Evolutionary conservation across 1,140 invertebrate species (phyloP), one percentile per base, ranked within the genome.

Genomic region (Acyrthosiphon pisum): DNA sequence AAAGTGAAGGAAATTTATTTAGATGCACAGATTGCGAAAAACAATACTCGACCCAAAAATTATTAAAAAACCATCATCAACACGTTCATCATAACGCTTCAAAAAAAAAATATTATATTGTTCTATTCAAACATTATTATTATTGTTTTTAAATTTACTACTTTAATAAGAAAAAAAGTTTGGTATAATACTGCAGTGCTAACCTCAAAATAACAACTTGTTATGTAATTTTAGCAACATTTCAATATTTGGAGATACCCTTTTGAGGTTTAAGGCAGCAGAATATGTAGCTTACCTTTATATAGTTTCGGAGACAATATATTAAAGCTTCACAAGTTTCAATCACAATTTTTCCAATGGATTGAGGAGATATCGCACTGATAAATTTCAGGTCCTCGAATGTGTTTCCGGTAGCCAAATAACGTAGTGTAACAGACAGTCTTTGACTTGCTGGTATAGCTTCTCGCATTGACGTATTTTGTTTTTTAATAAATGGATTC

Each of bases 251-350:
- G 46, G 46, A 48, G 46, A 48, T 48, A 48, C 46, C 11, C 46
- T 11, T 48, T 48, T 48, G 14, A 48, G 46, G 46, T 14, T 48
- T 48, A 48, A 48, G 46, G 46, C 46, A 7, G 46, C 46, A 46
- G 46, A 76, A 81, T 81, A 81, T 83, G 81, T 41, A 83, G 18
- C 86, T 68, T 68, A 94, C 90, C 53, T 91, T 68, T 46, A 91
- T 91, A 60, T 68, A 76, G 26, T 91, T 53, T 60, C 50, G 26
- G 41, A 94, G 76, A 37, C 53, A 56, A 53, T 89, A 35, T 89
- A 93, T 93, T 93, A 93, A 37, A 93, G 93, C 93, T 93, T 53
- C 86, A 41, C 93, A 94, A 68, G 93, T 94, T 81, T 94, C 86
- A 46, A 94, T 90, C 37, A 93, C 81, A 84, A 93, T 94, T 30